Base-by-base conservation (phyloP, 2,113 vertebrate species). In the Rynchops niger region DNA sequence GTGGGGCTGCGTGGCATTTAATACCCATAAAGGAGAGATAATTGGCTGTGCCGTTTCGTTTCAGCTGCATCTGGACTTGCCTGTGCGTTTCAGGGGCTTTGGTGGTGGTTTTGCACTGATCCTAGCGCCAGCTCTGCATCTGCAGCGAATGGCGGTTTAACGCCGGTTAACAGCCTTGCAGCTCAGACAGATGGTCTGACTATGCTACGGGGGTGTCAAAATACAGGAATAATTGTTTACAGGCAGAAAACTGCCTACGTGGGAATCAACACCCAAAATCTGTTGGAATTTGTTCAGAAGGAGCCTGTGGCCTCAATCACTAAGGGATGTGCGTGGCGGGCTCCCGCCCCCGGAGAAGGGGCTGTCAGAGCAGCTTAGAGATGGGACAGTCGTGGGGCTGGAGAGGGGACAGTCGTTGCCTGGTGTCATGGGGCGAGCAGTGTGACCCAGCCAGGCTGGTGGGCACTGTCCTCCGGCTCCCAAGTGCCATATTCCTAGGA, bases 81-180 rank as follows among this genome's bases (percentile, higher is more conserved):
- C 2, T 2, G n/a, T 20, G 56, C 0, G 3, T 56, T 34, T 30
- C 0, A 23, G 32, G 20, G 59, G 23, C 30, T 7, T 29, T 12
- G 32, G 40, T 29, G 67, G 47, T 25, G 12, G 42, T 47, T 80
- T 29, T 13, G 6, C 8, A 11, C 23, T 6, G 9, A 18, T 27
- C 63, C 45, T 19, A 1, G 49, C 2, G 8, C 23, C 19, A 10
- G 42, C 82, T 66, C 67, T n/a, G 58, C 77, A 63, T 52, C 91
- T 49, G 59, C 71, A 84, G 80, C 63, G 62, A 7, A 38, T 12
- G 82, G 88, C 36, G 12, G 65, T 53, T 58, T 50, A 27, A 27
- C 43, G 30, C 26, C 66, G 8, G 66, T 45, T 36, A 61, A 23
- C 63, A 71, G 92, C 78, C 90, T 29, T 9, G 50, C 40, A 6